Percentiles rank a stretch among this genome's conserved stretches.
These are phyloP conservation scores for Heliconius melpomene DNA, from an alignment of 1,140 invertebrate genomes.

Conservation along the genomic window DNA sequence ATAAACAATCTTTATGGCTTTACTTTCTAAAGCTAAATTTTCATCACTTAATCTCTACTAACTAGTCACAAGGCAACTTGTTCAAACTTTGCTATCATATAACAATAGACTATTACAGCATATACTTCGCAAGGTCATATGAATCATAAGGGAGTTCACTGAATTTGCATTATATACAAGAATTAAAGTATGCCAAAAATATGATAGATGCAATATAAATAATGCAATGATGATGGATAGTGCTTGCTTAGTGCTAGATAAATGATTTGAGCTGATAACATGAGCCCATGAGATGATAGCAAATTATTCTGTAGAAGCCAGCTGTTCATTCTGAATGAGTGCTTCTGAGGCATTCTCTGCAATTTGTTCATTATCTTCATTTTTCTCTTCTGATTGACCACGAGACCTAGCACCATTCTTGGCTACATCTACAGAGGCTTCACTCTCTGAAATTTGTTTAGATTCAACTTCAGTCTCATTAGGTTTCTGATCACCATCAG, in stretches of 20 bases:
- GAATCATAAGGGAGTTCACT: slow-evolving; percentile 33
- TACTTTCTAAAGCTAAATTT: background rate
- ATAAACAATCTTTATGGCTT: background rate
- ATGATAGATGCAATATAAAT: slow-evolving; percentile 71
- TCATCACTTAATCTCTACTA: background rate
- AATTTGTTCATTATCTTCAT: slow-evolving; percentile 52
- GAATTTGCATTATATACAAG: slow-evolving; percentile 75
- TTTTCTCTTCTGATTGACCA: slow-evolving; percentile 66
- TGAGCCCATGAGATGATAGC: slow-evolving; percentile 19
- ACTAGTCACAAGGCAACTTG: slow-evolving; percentile 8
- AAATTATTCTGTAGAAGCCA: slow-evolving; percentile 65
- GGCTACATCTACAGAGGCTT: slow-evolving; percentile 52
- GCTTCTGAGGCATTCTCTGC: slow-evolving; percentile 68
- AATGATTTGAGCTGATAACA: slow-evolving; percentile 76
- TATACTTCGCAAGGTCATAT: slow-evolving; percentile 1
- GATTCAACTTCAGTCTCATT: slow-evolving; percentile 50
- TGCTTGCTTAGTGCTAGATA: slow-evolving; percentile 74
- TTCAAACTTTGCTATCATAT: slow-evolving; percentile 1
- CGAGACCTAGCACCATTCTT: slow-evolving; percentile 72
- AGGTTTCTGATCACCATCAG: slow-evolving; percentile 42
- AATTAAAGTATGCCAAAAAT: slow-evolving; percentile 68
- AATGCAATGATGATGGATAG: slow-evolving; percentile 70
- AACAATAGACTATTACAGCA: slow-evolving; percentile 13
- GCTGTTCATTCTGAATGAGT: slow-evolving; percentile 73
- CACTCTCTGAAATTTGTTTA: slow-evolving; percentile 55